Conservation (phyloP, 2,797 vertebrate genomes). For the Tamandua tetradactyla region DNA sequence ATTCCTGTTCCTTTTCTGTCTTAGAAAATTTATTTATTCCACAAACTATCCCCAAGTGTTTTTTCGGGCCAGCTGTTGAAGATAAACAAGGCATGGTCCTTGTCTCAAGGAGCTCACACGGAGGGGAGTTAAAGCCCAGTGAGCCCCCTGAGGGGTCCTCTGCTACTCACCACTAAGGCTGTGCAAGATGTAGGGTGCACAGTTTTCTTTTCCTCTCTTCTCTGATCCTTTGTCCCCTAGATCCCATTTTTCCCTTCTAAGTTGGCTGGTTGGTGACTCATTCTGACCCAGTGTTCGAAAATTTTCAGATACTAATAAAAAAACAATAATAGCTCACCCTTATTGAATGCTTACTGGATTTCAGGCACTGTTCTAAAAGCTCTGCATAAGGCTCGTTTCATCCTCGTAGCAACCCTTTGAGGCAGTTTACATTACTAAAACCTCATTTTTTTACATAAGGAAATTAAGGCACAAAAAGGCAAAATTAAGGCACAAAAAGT, state of each 20-base stretch:
- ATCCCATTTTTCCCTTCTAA: neutral
- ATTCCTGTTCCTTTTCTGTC: neutral
- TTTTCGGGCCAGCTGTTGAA: neutral
- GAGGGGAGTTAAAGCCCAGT: neutral
- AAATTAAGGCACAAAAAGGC: neutral
- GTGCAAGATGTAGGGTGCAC: neutral
- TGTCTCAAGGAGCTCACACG: neutral
- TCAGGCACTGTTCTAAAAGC: neutral
- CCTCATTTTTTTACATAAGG: neutral
- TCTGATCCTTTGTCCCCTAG: neutral
- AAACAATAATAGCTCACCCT: neutral
- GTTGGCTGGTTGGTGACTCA: neutral
- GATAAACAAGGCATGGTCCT: neutral
- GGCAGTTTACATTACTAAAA: neutral
- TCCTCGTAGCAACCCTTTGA: neutral
- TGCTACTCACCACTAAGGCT: neutral
- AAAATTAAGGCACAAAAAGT: neutral
- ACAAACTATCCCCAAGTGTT: neutral
- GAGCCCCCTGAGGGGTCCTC: neutral
- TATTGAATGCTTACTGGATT: no score
- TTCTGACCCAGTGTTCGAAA: neutral
- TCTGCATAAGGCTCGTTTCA: neutral
- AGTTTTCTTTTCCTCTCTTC: neutral
- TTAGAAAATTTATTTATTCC: neutral
- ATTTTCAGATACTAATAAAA: neutral